Evolutionary conservation across 30 jellyfish, hydroid and myxozoan species (phyloP).

Genomic region (Phacellophora camtschatica): DNA sequence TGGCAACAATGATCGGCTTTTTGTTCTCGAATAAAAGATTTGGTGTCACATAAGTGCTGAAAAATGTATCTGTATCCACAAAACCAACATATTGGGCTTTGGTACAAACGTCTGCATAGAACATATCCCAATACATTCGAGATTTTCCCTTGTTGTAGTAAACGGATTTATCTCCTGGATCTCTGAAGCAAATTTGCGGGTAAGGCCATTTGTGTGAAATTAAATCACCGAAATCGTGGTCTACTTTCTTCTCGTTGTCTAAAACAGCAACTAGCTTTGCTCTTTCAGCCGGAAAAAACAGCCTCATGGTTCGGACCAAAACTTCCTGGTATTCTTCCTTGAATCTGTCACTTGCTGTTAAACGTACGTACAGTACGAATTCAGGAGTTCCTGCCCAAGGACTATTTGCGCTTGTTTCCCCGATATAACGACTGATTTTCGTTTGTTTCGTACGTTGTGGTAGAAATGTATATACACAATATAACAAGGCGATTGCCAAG

Average conservation of each 20-base stretch:
- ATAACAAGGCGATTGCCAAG: no score
- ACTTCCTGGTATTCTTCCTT: constrained; percentile 10
- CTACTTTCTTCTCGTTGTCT: constrained; percentile 46
- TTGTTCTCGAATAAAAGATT: constrained; percentile 28
- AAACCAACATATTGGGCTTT: constrained; percentile 54
- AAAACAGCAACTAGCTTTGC: constrained; percentile 43
- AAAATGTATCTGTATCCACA: constrained; percentile 68
- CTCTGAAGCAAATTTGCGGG: constrained; percentile 55
- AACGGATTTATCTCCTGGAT: constrained; percentile 10
- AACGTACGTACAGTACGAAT: constrained; percentile 39
- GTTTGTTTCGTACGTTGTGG: no score
- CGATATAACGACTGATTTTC: no score
- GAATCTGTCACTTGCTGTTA: constrained; percentile 42
- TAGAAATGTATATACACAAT: no score
- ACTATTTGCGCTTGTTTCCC: not conserved
- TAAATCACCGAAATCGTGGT: constrained; percentile 40
- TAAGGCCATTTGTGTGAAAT: constrained; percentile 51
- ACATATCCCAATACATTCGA: constrained; percentile 68
- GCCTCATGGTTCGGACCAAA: constrained; percentile 22
- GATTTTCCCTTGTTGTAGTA: constrained; percentile 33
- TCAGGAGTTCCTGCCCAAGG: constrained; percentile 50
- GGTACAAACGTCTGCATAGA: constrained; percentile 59
- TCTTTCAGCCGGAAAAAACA: constrained; percentile 62
- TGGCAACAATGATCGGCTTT: constrained; percentile 46
- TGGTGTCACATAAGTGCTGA: constrained; percentile 67